Evolutionary conservation across 2,113 vertebrate species (phyloP).

Genomic region (Tauraco erythrolophus): DNA sequence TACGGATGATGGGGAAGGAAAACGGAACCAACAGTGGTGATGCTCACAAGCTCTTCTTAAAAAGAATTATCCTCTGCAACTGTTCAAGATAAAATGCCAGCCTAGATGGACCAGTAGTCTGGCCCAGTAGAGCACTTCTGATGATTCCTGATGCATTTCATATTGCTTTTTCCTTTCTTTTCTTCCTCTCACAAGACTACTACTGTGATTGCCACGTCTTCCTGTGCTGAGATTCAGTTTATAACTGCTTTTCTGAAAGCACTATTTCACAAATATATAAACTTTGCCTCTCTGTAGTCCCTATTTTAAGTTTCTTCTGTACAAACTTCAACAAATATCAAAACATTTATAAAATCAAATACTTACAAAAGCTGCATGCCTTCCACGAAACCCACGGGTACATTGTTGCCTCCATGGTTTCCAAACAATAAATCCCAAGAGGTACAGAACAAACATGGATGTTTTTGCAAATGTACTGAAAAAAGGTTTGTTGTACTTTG

Average conservation of each 20-base stretch:
- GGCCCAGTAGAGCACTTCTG: not conserved
- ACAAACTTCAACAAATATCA: not conserved
- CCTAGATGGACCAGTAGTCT: not conserved
- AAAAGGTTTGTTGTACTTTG: conserved; percentile 96
- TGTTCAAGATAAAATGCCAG: not conserved
- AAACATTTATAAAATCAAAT: not conserved
- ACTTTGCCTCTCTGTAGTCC: not conserved
- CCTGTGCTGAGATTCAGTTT: not conserved
- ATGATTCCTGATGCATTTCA: not conserved
- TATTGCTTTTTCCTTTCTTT: not conserved
- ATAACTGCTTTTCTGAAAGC: conserved; percentile 4
- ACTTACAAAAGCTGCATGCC: conserved; percentile 88
- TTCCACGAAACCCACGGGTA: conserved; percentile 83
- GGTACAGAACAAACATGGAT: conserved; percentile 95
- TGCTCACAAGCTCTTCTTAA: not conserved
- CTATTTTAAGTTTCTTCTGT: not conserved
- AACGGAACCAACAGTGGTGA: not conserved
- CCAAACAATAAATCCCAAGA: conserved; percentile 96
- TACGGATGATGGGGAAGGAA: not conserved
- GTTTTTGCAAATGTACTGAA: conserved; percentile 99
- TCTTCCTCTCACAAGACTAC: not conserved
- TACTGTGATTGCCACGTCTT: not conserved
- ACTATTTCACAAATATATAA: not conserved
- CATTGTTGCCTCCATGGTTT: conserved; percentile 96
- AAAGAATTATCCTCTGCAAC: not conserved